phyloP scores from a whole-genome alignment of 2,888 invertebrate genomes.

The Automeris io region DNA sequence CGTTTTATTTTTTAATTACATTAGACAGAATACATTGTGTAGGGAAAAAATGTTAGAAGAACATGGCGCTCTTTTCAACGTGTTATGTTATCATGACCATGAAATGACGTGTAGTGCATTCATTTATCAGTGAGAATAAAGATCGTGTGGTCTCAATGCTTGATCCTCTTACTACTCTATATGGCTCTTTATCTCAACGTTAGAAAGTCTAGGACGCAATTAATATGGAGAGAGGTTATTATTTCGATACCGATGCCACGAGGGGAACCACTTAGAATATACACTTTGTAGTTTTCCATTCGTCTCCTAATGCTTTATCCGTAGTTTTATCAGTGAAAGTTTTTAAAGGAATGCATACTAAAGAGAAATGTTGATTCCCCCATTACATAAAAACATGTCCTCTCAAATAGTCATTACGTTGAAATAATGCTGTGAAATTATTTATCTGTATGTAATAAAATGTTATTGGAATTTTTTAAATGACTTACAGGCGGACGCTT shows the following conservation, averaged over 20 bases:
- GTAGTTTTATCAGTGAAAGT: constrained; percentile 69
- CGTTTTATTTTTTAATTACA: no score
- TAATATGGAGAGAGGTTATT: constrained; percentile 70
- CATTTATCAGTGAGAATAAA: constrained; percentile 48
- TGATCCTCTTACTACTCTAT: constrained; percentile 39
- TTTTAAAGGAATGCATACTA: constrained; percentile 45
- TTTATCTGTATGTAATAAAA: no score
- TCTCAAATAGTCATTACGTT: background rate
- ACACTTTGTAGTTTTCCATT: constrained; percentile 44
- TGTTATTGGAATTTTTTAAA: no score
- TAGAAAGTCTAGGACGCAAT: constrained; percentile 67
- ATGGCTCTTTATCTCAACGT: constrained; percentile 50
- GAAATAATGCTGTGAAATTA: background rate
- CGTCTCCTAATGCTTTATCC: constrained; percentile 47
- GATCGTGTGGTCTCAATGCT: constrained; percentile 48
- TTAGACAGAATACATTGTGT: no score
- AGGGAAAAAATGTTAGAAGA: constrained; percentile 4
- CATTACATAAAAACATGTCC: constrained; percentile 10
- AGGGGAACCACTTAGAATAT: constrained; percentile 33
- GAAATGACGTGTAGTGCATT: constrained; percentile 33
- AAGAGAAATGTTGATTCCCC: constrained; percentile 20
- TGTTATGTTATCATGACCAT: constrained; percentile 21
- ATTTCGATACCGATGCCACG: constrained; percentile 46
- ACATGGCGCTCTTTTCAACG: constrained; percentile 8
- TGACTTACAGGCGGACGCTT: no score